Conservation (phyloP, 2,888 invertebrate species). For the Drosophila kanekoi region DNA sequence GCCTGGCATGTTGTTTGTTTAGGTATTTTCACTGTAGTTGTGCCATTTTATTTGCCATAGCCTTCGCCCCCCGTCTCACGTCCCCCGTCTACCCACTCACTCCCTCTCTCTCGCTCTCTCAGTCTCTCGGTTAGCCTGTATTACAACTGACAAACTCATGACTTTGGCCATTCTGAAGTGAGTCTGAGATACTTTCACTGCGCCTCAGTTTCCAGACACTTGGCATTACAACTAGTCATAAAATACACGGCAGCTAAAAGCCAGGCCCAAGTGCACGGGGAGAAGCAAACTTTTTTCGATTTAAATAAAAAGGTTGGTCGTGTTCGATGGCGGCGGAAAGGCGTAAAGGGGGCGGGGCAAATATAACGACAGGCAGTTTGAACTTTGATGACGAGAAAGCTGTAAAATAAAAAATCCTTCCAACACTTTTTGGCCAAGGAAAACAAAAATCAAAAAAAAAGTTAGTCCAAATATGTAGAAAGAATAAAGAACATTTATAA, state of each 20-base stretch:
- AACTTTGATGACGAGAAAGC: conserved; percentile 71
- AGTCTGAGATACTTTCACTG: conserved; percentile 46
- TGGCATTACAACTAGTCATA: conserved; percentile 68
- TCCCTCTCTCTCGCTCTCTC: background rate
- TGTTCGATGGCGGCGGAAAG: background rate
- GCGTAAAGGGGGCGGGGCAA: background rate
- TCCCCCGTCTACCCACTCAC: background rate
- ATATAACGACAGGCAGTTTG: conserved; percentile 69
- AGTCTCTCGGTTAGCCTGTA: conserved; percentile 1
- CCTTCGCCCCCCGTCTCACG: background rate
- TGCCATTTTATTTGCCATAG: conserved; percentile 27
- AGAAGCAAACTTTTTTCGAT: conserved; percentile 66
- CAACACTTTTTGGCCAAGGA: conserved; percentile 32
- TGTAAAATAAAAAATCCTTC: conserved; percentile 47
- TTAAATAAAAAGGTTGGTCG: conserved; percentile 62
- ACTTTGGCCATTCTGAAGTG: conserved; percentile 41
- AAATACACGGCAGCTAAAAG: conserved; percentile 54
- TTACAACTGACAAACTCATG: conserved; percentile 42
- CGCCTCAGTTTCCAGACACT: conserved; percentile 34
- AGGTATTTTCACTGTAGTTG: conserved; percentile 43
- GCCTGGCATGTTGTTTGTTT: background rate
- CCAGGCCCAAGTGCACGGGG: conserved; percentile 13
- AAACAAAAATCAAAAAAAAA: conserved; percentile 6
- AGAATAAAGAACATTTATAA: background rate
- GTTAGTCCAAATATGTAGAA: background rate